Evolutionary conservation across 2,113 vertebrate species (phyloP).

Genomic region (Notechis scutatus): DNA sequence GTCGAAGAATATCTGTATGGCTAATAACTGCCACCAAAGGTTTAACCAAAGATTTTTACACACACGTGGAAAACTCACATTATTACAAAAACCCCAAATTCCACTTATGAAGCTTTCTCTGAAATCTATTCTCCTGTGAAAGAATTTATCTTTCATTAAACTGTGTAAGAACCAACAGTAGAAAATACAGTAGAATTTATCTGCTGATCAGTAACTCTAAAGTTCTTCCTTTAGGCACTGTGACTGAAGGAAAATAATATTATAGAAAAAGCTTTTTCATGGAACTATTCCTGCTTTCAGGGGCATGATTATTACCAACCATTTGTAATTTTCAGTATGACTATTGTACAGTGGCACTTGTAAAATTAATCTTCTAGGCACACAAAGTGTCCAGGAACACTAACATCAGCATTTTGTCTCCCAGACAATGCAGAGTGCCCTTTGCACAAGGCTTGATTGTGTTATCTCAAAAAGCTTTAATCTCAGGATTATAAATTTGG

Average conservation of each 20-base stretch:
- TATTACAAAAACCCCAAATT: not conserved
- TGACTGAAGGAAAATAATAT: not conserved
- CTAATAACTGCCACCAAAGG: not conserved
- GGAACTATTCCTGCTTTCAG: not conserved
- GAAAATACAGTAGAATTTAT: not conserved
- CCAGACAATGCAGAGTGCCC: not conserved
- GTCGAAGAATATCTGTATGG: not conserved
- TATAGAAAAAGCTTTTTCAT: not conserved
- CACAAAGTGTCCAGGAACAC: not conserved
- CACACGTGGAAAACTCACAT: not conserved
- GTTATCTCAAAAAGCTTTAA: not conserved
- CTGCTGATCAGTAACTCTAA: not conserved
- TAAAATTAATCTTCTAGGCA: not conserved
- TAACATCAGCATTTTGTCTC: not conserved
- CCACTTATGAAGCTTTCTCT: not conserved
- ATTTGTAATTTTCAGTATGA: not conserved
- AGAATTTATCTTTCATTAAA: not conserved
- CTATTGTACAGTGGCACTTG: not conserved
- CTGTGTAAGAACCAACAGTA: not conserved
- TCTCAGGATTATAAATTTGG: not conserved
- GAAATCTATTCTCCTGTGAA: not conserved
- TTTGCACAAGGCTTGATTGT: not conserved
- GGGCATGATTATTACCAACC: not conserved
- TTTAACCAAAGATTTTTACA: not conserved
- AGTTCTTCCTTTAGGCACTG: not conserved